Base-by-base conservation (phyloP, 2,888 invertebrate species). In the Rhyacophila evoluta region DNA sequence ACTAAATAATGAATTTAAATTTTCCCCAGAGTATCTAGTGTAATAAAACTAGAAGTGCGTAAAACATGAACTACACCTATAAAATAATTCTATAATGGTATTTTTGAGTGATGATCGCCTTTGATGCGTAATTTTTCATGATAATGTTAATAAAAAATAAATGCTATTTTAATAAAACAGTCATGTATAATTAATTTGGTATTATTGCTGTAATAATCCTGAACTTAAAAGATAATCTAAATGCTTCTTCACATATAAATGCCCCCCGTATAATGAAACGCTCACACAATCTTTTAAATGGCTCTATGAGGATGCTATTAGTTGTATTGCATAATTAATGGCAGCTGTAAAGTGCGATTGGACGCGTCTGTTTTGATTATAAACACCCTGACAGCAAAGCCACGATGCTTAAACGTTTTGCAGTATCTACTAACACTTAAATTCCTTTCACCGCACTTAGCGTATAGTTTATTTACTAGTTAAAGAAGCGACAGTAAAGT, bases 331-430 rank as follows among this genome's bases (percentile, higher is more conserved):
- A 74, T 74, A 74, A 74, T 75, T 75, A 75, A 75, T 75, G 69
- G 27, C 28, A 15, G 29, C 73, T 69, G 69, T 79, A 75, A 79
- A 72, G 68, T 76, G 72, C 73, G 73, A 76, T 79, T 73, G 75
- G 79, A 69, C 73, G 74, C 71, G 72, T 76, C 74, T 76, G 79
- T 75, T 68, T 72, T 69, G 79, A 79, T 79, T 79, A 79, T 75
- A 79, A 75, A 79, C 79, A 79, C 38, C 36, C 33, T 29, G 68
- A 28, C 6, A 10, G 11, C 25, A 74, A 10, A 15, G 36, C 36
- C 38, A 39, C 12, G 41, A 12, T 12, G 12, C 33, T 29, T 69
- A 33, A 37, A 75, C 75, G 69, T 25, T 75, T 75, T 39, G 70
- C 36, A n/a, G 70, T 69, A 10, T 68, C n/a, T 28, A 70, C 70